Conservation (phyloP, 2,888 invertebrate species). For the Acrobasis suavella region DNA sequence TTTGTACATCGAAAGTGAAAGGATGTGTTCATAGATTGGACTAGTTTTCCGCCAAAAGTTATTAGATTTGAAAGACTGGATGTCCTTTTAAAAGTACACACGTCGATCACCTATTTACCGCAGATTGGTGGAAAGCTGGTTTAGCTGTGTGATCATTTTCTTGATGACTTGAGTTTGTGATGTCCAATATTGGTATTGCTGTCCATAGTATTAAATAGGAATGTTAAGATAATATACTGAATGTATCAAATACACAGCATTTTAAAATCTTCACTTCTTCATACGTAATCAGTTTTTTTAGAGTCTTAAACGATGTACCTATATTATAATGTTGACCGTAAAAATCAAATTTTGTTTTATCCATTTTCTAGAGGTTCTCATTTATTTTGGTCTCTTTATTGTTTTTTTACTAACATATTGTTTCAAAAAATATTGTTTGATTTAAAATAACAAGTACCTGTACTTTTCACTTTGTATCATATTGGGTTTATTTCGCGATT, state of each 20-base stretch:
- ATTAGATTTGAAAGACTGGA: background rate
- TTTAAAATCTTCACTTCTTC: no score
- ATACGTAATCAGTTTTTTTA: no score
- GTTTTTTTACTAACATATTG: no score
- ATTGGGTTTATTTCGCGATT: background rate
- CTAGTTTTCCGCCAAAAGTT: background rate
- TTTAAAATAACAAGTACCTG: background rate
- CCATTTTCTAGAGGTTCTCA: conserved; percentile 16
- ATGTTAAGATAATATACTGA: background rate
- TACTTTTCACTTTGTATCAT: background rate
- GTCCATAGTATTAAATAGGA: conserved; percentile 1
- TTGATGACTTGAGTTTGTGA: background rate
- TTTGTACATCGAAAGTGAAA: background rate
- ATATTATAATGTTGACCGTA: no score
- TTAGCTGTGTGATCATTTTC: background rate
- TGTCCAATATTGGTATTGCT: conserved; percentile 2
- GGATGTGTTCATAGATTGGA: background rate
- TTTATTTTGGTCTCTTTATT: conserved; percentile 4
- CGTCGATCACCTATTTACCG: background rate
- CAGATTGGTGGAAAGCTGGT: background rate
- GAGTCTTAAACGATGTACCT: no score
- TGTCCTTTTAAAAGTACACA: background rate
- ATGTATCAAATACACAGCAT: conserved; percentile 1
- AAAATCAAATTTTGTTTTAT: no score
- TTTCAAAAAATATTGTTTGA: background rate